Conservation (phyloP, 2,888 invertebrate species). For the Macrophya annulata region DNA sequence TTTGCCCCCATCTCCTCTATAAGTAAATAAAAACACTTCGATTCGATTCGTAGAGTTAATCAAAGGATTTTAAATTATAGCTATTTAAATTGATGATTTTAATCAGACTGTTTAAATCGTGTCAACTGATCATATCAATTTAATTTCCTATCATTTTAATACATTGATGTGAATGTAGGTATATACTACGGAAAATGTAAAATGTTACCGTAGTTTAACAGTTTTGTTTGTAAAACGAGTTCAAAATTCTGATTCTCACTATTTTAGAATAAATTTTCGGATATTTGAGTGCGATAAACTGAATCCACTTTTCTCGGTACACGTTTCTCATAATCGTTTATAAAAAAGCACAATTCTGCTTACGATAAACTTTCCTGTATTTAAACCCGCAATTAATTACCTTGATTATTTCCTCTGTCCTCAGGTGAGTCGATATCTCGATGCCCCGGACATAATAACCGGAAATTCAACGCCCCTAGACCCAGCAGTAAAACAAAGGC, state of each 20-base stretch:
- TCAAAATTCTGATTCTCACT: too few species aligned
- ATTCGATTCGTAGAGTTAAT: too few species aligned
- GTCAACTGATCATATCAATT: not conserved
- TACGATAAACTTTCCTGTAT: not conserved
- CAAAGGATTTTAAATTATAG: too few species aligned
- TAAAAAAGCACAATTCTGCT: slow-evolving; percentile 18
- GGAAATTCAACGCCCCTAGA: slow-evolving; percentile 82
- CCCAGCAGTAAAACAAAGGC: slow-evolving; percentile 82
- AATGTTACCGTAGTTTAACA: not conserved
- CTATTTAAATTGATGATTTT: not conserved
- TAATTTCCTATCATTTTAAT: not conserved
- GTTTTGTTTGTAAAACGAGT: too few species aligned
- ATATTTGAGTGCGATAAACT: too few species aligned
- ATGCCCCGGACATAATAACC: slow-evolving; percentile 84
- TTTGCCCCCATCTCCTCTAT: too few species aligned
- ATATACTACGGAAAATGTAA: not conserved
- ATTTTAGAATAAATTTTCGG: too few species aligned
- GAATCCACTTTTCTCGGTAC: too few species aligned
- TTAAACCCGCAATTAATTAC: not conserved
- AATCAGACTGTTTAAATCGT: not conserved
- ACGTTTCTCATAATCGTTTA: not conserved
- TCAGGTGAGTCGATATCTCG: slow-evolving; percentile 82
- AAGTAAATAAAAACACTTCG: too few species aligned
- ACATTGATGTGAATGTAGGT: not conserved
- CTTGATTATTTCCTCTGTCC: slow-evolving; percentile 43